phyloP scores from a whole-genome alignment of 1,140 invertebrate species.

The Ruditapes philippinarum region DNA sequence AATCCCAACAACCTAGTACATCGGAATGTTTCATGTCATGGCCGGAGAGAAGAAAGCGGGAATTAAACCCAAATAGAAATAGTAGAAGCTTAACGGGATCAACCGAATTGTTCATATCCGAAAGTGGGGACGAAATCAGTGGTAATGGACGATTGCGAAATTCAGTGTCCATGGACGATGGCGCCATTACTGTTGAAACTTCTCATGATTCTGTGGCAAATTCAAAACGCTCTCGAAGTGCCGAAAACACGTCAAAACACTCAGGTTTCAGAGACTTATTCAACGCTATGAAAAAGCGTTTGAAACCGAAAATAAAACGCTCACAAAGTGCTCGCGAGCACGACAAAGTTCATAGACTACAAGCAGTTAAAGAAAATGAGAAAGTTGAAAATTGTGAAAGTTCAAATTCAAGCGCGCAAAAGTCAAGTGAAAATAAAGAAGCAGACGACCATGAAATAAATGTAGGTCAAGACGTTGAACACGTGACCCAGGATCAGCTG shows the following conservation, averaged over 20 bases:
- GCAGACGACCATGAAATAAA: neutral
- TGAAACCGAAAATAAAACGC: slow-evolving; percentile 60
- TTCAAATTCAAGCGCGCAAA: neutral
- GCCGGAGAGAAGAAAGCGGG: slow-evolving; percentile 68
- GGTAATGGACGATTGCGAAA: slow-evolving; percentile 44
- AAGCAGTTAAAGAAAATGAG: slow-evolving; percentile 49
- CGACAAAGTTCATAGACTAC: slow-evolving; percentile 28
- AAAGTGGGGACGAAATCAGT: slow-evolving; percentile 27
- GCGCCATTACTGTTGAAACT: slow-evolving; percentile 3
- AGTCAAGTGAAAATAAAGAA: neutral
- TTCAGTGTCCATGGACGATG: slow-evolving; percentile 63
- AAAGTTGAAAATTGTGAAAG: neutral
- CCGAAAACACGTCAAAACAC: slow-evolving; percentile 46
- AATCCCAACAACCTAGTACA: slow-evolving; percentile 47
- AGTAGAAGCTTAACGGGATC: slow-evolving; percentile 57
- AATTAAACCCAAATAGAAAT: slow-evolving; percentile 50
- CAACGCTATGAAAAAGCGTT: slow-evolving; percentile 48
- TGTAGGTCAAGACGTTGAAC: neutral
- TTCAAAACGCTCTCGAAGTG: slow-evolving; percentile 14
- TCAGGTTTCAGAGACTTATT: slow-evolving; percentile 60
- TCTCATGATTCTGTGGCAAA: neutral
- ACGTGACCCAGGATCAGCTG: slow-evolving; percentile 56
- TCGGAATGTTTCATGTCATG: slow-evolving; percentile 69
- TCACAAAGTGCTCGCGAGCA: slow-evolving; percentile 62
- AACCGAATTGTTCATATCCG: slow-evolving; percentile 38